Evolutionary conservation across 64 coral and sea anemone species (phyloP), one percentile per base, ranked within the genome.

Genomic region (Porites lutea): DNA sequence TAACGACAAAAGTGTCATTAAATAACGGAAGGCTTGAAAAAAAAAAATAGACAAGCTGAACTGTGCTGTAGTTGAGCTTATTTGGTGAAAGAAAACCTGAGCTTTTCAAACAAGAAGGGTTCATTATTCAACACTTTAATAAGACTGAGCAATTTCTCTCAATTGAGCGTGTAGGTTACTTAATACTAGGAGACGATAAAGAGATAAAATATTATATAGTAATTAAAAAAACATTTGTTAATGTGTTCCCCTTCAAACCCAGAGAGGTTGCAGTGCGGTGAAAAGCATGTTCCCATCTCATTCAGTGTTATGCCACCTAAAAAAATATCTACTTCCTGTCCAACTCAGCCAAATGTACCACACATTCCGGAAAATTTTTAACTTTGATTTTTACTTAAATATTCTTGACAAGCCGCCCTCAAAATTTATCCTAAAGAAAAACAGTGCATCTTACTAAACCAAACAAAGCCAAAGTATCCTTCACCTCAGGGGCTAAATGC

Each of bases 401-500:
- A 7, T 10, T 84, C 22, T 64, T 5, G 47, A 47, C 43, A 84
- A 49, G 59, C 64, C 81, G 81, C 81, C 62, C 46, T 84, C 62
- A 37, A 84, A 84, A 66, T 22, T 20, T 20, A 68, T 52, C 44
- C 46, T 18, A 51, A 76, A 84, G 48, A 68, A 67, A 84, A 84
- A 84, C 50, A 53, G 57, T 55, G 54, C 55, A 8, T 78, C 9
- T 37, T 37, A 21, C 75, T 78, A 12, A 37, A 8, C 75, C 51
- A 57, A 78, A 78, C 81, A 84, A 84, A 49, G 62, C 19, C 1
- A n/a, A 68, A 19, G 19, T 68, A 68, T 84, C 37, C 59, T 84
- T 68, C 81, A 84, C 58, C 45, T 82, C 79, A 82, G 79, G 58
- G 60, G 79, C 65, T 82, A 82, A 63, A 48, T 48, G 81, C 69